phyloP scores from a whole-genome alignment of 1,140 invertebrate species.

The Papilio xuthus region DNA sequence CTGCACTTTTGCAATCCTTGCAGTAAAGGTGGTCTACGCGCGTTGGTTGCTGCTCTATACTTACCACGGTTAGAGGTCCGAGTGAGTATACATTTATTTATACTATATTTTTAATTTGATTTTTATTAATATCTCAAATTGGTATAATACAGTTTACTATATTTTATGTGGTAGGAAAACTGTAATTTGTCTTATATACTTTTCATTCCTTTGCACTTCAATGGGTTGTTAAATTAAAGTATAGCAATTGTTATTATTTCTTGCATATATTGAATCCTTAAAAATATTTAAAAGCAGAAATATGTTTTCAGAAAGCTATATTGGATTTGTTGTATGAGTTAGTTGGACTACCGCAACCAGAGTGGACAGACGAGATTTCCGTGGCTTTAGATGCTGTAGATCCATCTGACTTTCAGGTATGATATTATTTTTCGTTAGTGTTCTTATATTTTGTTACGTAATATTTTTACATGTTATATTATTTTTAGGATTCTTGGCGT shows the following conservation, averaged over 20 bases:
- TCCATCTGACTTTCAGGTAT: slow-evolving; percentile 87
- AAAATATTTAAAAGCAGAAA: not conserved
- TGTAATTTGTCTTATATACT: not conserved
- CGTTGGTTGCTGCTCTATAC: slow-evolving; percentile 93
- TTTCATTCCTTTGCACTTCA: not conserved
- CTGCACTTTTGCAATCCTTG: slow-evolving; percentile 91
- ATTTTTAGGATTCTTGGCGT: slow-evolving; percentile 89
- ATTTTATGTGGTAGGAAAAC: not conserved
- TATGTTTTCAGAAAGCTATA: slow-evolving; percentile 89
- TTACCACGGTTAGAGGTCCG: slow-evolving; percentile 93
- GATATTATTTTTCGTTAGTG: slow-evolving; percentile 31
- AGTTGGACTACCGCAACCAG: slow-evolving; percentile 90
- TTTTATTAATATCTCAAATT: not conserved
- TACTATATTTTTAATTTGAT: slow-evolving; percentile 24
- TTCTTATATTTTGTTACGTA: not conserved
- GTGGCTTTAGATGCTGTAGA: slow-evolving; percentile 93
- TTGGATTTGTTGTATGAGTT: slow-evolving; percentile 95
- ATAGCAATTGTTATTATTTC: not conserved
- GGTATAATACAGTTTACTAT: too few species aligned
- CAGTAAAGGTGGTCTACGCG: slow-evolving; percentile 87
- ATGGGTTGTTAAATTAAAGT: not conserved
- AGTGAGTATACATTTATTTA: slow-evolving; percentile 81
- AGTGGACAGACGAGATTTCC: slow-evolving; percentile 95
- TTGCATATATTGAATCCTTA: not conserved
- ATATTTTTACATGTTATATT: not conserved